Conservation (phyloP, 2,113 vertebrate genomes). For the Dinomys branickii region DNA sequence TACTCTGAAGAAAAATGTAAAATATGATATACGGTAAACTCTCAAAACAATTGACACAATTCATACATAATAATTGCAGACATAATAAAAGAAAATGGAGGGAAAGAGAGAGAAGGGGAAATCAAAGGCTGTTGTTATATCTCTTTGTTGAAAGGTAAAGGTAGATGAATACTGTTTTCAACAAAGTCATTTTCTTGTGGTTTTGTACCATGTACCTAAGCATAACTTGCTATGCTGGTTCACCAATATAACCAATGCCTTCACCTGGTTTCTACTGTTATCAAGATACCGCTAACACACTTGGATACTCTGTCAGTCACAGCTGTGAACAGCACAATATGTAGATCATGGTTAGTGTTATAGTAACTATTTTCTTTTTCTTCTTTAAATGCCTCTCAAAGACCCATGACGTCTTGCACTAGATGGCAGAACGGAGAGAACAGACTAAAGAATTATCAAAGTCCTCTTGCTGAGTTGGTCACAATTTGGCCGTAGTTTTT, state of each 20-base stretch:
- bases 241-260: neutral
- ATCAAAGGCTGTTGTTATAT: neutral
- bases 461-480: neutral
- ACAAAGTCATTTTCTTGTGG: neutral
- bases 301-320: neutral
- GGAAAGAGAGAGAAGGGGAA: neutral
- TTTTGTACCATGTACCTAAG: neutral
- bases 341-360: neutral
- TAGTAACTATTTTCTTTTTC: neutral
- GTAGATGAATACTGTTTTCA: neutral
- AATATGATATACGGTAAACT: neutral
- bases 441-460: neutral
- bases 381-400: slow-evolving; percentile 39
- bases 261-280: slow-evolving; percentile 1
- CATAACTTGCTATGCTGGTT: neutral
- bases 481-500: neutral
- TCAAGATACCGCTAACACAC: neutral
- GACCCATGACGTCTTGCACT: neutral
- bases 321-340: neutral
- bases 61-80: slow-evolving; percentile 7
- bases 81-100: neutral
- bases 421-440: neutral
- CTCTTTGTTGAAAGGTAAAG: neutral
- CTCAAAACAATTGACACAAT: neutral
- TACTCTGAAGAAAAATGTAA: slow-evolving; percentile 6